A percentile compares a stretch with the other conserved stretches of the same genome.
Evolutionary conservation across 2,113 vertebrate genomes (phyloP).

Genomic region (Poeciliopsis prolifica): DNA sequence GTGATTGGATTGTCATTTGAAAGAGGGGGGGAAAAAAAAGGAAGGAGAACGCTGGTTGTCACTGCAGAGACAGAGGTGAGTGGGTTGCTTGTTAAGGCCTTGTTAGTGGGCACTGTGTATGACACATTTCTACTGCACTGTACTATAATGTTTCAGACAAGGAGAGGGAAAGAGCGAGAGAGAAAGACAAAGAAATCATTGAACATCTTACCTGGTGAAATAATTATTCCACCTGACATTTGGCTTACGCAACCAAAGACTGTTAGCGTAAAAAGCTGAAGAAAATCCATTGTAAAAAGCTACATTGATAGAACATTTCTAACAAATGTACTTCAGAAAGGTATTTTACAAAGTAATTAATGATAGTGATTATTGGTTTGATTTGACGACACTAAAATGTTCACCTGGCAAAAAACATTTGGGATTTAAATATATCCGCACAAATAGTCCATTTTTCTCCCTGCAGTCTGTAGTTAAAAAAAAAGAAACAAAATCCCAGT

Average conservation of each 20-base stretch:
- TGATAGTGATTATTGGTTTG: too few relatives aligned
- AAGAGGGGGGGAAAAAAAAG: slow-evolving; percentile 9
- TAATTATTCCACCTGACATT: slow-evolving; percentile 53
- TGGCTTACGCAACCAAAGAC: not conserved
- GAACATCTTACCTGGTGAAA: slow-evolving; percentile 20
- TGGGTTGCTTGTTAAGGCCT: slow-evolving; percentile 61
- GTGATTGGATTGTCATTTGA: slow-evolving; percentile 26
- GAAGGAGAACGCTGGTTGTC: slow-evolving; percentile 45
- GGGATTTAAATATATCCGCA: not conserved
- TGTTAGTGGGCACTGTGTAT: slow-evolving; percentile 55
- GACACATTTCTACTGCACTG: slow-evolving; percentile 49
- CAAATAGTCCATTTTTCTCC: not conserved
- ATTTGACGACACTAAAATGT: too few relatives aligned
- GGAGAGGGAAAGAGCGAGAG: slow-evolving; percentile 1
- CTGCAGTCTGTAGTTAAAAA: not conserved
- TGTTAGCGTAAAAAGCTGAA: not conserved
- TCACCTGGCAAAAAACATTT: too few relatives aligned
- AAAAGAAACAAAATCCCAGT: not conserved
- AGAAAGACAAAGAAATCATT: not conserved
- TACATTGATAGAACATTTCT: not conserved
- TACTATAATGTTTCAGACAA: slow-evolving; percentile 38
- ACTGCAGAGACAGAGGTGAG: slow-evolving; percentile 45
- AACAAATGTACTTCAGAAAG: too few relatives aligned
- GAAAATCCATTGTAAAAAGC: not conserved
- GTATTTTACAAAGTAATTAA: too few relatives aligned